phyloP scores from a whole-genome alignment of 2,113 vertebrate species.

The Otolemur garnettii region DNA sequence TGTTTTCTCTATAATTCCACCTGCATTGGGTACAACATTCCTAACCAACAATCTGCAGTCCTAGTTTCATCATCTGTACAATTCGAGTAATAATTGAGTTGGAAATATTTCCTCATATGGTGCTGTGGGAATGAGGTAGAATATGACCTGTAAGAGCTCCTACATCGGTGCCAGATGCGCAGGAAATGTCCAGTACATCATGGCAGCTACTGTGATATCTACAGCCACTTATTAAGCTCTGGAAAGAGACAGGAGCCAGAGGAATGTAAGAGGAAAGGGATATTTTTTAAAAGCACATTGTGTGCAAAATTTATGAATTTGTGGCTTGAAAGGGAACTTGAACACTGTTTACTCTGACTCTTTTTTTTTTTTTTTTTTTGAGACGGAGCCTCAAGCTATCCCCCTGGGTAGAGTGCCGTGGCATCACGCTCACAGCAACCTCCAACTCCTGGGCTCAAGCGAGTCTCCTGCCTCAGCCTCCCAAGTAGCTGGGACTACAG shows the following conservation, averaged over 20 bases:
- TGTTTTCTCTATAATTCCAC: too few species aligned
- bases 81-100: background rate
- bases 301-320: background rate
- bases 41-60: background rate
- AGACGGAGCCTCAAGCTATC: too few species aligned
- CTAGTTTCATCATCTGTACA: background rate
- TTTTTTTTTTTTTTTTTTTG: too few species aligned
- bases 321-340: background rate
- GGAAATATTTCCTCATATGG: background rate
- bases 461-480: too few species aligned
- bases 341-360: background rate
- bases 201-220: background rate
- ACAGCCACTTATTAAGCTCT: background rate
- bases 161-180: background rate
- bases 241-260: too few species aligned
- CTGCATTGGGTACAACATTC: too few species aligned
- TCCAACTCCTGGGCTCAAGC: too few species aligned
- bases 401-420: too few species aligned
- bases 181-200: background rate
- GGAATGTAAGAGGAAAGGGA: too few species aligned
- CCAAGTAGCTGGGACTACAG: too few species aligned
- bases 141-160: background rate
- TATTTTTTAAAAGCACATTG: background rate
- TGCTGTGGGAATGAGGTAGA: background rate
- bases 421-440: too few species aligned